A percentile compares a stretch with the other conserved stretches of the same genome.
phyloP scores from a whole-genome alignment of 2,113 vertebrate species.

The Deroptyus accipitrinus region DNA sequence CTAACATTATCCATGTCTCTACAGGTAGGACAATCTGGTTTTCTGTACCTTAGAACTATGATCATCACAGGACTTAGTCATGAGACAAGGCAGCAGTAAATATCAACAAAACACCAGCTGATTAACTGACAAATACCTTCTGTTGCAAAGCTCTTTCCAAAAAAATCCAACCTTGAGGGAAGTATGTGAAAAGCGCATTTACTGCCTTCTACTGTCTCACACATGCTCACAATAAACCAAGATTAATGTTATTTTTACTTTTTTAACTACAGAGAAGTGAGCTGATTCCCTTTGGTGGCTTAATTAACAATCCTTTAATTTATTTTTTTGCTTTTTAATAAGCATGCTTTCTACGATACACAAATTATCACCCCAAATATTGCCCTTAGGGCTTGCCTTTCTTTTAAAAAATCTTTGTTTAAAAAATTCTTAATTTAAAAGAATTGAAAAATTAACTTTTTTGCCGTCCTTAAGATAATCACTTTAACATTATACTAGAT shows the following conservation, averaged over 20 bases:
- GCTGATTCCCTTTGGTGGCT: neutral
- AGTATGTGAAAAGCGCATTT: neutral
- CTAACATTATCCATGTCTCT: neutral
- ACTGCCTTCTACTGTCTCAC: neutral
- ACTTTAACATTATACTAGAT: neutral
- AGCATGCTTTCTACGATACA: neutral
- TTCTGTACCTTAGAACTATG: neutral
- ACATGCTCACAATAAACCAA: neutral
- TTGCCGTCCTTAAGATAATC: neutral
- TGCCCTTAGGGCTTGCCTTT: neutral
- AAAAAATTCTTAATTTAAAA: neutral
- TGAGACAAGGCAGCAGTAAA: neutral
- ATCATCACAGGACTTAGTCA: neutral
- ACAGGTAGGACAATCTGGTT: neutral
- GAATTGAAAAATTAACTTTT: neutral
- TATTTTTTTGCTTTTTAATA: neutral
- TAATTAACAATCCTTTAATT: neutral
- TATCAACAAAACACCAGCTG: neutral
- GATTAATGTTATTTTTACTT: neutral
- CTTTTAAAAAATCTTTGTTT: neutral
- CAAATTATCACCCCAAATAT: neutral
- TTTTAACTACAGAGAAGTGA: neutral
- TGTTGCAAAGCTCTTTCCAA: neutral
- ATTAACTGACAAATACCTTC: conserved; percentile 5
- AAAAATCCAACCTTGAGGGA: neutral